Percentiles rank a stretch among this genome's conserved stretches.
These are phyloP conservation scores for Murina feae DNA, from an alignment of 2,113 vertebrate genomes.

Conservation along the genomic window DNA sequence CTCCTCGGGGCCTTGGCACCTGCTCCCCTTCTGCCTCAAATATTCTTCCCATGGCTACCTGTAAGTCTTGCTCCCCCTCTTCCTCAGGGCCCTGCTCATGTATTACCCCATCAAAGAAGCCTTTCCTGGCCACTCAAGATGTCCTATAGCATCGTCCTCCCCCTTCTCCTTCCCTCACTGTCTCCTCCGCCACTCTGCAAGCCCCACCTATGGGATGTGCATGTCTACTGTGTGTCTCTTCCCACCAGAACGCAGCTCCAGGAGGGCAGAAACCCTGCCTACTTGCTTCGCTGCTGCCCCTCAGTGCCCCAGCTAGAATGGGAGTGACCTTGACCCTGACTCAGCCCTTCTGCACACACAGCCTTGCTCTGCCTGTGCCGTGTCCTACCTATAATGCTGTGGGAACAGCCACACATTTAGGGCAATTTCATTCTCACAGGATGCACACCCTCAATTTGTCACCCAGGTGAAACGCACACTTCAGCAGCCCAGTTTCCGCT, in stretches of 20 bases:
- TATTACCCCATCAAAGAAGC: background rate
- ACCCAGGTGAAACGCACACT: background rate
- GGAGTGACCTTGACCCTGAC: background rate
- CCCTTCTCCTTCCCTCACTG: background rate
- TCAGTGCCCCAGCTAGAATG: background rate
- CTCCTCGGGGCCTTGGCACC: background rate
- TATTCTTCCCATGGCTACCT: background rate
- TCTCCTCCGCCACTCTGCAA: background rate
- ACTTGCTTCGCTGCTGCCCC: background rate
- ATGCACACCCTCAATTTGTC: background rate
- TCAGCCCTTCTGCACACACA: background rate
- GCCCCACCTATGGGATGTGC: background rate
- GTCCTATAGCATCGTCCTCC: accelerated
- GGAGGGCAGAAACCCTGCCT: background rate
- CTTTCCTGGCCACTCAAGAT: background rate
- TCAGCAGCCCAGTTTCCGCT: background rate
- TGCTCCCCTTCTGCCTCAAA: background rate
- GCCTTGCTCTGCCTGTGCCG: background rate
- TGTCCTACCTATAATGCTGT: background rate
- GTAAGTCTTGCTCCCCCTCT: background rate
- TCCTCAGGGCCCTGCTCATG: background rate
- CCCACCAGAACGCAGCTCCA: background rate
- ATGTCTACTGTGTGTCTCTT: background rate
- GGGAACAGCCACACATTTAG: background rate
- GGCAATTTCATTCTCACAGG: background rate